phyloP scores from a whole-genome alignment of 2,888 invertebrate species.

The Caenorhabditis sp. region DNA sequence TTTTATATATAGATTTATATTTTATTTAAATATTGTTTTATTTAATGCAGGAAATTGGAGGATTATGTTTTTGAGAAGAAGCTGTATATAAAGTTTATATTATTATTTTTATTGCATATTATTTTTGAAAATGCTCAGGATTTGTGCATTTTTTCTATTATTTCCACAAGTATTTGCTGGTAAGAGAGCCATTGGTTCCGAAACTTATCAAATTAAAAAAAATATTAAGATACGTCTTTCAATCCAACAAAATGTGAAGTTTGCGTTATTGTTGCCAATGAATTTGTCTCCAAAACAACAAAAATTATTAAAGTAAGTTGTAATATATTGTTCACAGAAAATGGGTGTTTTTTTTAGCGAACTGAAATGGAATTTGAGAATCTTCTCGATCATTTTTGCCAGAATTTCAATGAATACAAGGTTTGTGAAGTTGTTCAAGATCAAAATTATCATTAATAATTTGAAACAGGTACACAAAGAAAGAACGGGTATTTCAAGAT shows the following conservation, averaged over 20 bases:
- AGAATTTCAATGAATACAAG: constrained; percentile 28
- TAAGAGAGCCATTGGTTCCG: too few species aligned
- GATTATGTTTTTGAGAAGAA: background rate
- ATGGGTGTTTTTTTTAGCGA: constrained; percentile 16
- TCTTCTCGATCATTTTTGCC: constrained; percentile 19
- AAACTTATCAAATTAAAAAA: too few species aligned
- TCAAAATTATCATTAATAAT: too few species aligned
- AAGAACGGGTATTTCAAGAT: constrained; percentile 44
- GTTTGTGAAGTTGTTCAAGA: too few species aligned
- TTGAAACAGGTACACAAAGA: constrained; percentile 55
- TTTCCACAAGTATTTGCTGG: background rate
- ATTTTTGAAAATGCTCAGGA: background rate
- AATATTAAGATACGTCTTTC: constrained; percentile 12
- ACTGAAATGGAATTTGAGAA: constrained; percentile 23
- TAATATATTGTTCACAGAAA: background rate
- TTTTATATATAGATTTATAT: background rate
- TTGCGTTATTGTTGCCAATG: constrained; percentile 20
- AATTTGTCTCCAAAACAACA: constrained; percentile 3
- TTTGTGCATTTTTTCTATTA: constrained; percentile 3
- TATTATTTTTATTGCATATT: background rate
- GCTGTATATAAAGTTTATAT: background rate
- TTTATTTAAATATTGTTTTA: background rate
- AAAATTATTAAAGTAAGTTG: background rate
- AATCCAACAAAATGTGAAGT: constrained; percentile 39
- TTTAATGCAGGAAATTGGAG: background rate